phyloP scores from a whole-genome alignment of 2,797 vertebrate genomes.

The Nasua narica region DNA sequence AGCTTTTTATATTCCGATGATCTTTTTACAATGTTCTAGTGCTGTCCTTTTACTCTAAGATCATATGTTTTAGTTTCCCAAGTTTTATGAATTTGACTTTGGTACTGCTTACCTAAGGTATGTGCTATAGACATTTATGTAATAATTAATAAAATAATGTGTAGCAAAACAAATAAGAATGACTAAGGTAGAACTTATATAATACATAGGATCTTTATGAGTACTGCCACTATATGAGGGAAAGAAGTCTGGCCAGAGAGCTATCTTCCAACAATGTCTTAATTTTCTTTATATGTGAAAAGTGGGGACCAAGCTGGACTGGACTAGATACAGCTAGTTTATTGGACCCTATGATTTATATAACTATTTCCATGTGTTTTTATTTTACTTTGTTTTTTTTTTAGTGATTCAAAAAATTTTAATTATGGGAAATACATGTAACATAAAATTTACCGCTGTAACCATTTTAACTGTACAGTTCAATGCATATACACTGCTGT shows the following conservation, averaged over 20 bases:
- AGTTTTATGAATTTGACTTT: constrained; percentile 21
- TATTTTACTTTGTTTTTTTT: not conserved
- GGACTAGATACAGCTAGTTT: not conserved
- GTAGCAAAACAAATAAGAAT: not conserved
- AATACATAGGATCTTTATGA: not conserved
- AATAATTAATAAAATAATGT: not conserved
- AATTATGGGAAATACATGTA: not conserved
- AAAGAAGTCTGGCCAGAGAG: not conserved
- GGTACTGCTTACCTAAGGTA: not conserved
- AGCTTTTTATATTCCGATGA: not conserved
- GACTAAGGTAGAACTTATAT: not conserved
- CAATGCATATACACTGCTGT: not conserved
- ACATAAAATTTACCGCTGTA: not conserved
- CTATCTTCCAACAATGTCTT: not conserved
- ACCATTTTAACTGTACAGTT: not conserved
- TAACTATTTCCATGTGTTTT: not conserved
- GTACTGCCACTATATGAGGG: not conserved
- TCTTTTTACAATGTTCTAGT: not conserved
- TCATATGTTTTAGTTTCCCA: not conserved
- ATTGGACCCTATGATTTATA: not conserved
- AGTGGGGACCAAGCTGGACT: not conserved
- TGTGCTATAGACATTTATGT: not conserved
- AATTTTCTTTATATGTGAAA: constrained; percentile 7
- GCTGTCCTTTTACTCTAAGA: constrained; percentile 16
- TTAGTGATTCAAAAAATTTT: not conserved